phyloP scores from a whole-genome alignment of 2,113 vertebrate genomes.

The Aramus guarauna region DNA sequence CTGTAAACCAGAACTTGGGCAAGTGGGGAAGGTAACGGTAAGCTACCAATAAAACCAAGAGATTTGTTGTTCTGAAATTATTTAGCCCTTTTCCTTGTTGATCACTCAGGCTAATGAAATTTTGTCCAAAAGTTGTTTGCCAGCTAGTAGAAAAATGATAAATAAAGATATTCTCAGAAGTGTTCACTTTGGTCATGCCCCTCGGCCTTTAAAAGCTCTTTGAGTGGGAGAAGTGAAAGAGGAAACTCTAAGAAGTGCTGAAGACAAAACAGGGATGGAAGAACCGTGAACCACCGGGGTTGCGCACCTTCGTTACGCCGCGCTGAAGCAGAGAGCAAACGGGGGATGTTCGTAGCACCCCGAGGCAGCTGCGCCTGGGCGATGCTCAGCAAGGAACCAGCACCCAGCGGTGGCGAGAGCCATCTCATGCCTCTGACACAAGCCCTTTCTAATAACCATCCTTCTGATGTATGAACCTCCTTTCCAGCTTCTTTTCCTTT shows the following conservation, averaged over 20 bases:
- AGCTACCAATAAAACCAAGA: background rate
- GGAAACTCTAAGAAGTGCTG: background rate
- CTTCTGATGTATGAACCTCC: background rate
- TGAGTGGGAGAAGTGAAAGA: background rate
- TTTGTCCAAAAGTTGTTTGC: background rate
- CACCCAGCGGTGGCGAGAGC: background rate
- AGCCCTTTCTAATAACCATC: background rate
- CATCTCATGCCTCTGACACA: background rate
- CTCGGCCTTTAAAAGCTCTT: background rate
- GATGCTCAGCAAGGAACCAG: background rate
- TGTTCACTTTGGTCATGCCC: background rate
- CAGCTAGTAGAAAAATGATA: background rate
- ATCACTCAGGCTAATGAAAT: background rate
- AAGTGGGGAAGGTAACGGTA: background rate
- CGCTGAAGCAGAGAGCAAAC: rapidly evolving
- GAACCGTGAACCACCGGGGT: rapidly evolving
- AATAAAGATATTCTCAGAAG: background rate
- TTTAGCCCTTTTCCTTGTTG: background rate
- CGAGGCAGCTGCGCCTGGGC: background rate
- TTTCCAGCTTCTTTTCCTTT: background rate
- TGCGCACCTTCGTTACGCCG: rapidly evolving
- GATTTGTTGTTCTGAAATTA: background rate
- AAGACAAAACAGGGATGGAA: background rate
- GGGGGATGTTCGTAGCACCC: rapidly evolving
- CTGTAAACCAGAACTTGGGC: background rate